Base-by-base conservation (phyloP, 2,113 vertebrate genomes). In the Corythornis madagascariensis region DNA sequence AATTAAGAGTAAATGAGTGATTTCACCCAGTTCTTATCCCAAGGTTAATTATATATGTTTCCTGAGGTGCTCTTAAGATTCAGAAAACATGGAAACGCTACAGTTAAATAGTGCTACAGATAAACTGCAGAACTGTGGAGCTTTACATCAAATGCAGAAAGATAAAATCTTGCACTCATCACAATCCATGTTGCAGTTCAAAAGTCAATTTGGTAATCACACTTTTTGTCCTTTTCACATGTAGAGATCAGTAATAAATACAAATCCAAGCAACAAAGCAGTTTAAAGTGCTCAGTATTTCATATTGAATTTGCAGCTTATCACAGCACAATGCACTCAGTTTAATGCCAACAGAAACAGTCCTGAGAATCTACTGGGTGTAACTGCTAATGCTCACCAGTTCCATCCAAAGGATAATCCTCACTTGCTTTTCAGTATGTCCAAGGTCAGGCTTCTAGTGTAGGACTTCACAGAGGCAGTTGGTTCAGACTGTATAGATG, bases 331-430 rank as follows among this genome's bases (percentile, higher is more conserved):
- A 20, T 0, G 8, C 15, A 60, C 7, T 4, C 31, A 35, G 9
- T 60, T 52, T 45, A 33, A 69, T 52, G 65, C 13, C 53, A 76
- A 22, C 6, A 73, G 50, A 85, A 88, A 21, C 3, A 33, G 31
- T 13, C 7, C 26, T 61, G n/a, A 69, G 31, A 67, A 40, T 31
- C 15, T 19, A 9, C 2, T 17, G 33, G 4, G 3, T 43, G 1
- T 40, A 73, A 61, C 2, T 7, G 3, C 22, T 59, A 9, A 10
- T 20, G 13, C 6, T 52, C 50, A 40, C 25, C 0, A 0, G 3
- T 47, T 43, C 48, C 38, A 31, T 21, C 11, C 11, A 47, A 61
- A 76, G 22, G 38, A 60, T 29, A 18, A 61, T 35, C 11, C 11
- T 65, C 20, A 13, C 4, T 35, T 55, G 29, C 10, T 81, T 61